Base-by-base conservation (phyloP, 1,140 invertebrate species). In the Rhynchophorus ferrugineus region DNA sequence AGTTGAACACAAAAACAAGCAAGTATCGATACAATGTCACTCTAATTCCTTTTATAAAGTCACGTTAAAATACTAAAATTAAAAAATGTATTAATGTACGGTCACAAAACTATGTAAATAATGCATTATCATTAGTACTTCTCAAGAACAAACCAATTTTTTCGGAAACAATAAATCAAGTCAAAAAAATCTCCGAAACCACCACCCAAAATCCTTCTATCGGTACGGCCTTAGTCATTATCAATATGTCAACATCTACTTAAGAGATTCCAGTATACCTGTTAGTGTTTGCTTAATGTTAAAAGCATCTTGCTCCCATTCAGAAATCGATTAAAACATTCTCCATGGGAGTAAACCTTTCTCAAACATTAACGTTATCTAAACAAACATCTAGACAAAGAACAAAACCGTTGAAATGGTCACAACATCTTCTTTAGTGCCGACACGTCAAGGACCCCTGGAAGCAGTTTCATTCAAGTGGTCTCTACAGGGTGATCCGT, bases 291-390 rank as follows among this genome's bases (percentile, higher is more conserved):
- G 45, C 35, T 22, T 48, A 48, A 48, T 48, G 45, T 48, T 48
- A 38, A 48, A 33, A 48, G 34, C 45, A 38, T 19, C 35, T 35
- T 38, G 45, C 34, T 38, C 20, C 45, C 45, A 48, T 48, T 48
- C 45, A 48, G 13, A 48, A 48, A 34, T 17, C 45, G 45, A 48
- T 48, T 48, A 48, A 48, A 48, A 48, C 45, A 48, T 33, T 41
- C 34, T 39, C 43, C 37, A 45, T 22, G 50, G 50, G 43, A 41
- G 43, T 43, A 24, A 52, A 18, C 48, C 42, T 53, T 53, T 53
- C 43, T 43, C 37, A 53, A 53, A 45, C 50, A 45, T 53, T 53
- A 53, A 24, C 50, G 19, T 53, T 53, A 53, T 53, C 50, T 53
- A 42, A 36, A 39, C 41, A 36, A 53, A 53, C 34, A 53, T 53